phyloP scores from a whole-genome alignment of 2,888 invertebrate species.

The Megamerina dolium region DNA sequence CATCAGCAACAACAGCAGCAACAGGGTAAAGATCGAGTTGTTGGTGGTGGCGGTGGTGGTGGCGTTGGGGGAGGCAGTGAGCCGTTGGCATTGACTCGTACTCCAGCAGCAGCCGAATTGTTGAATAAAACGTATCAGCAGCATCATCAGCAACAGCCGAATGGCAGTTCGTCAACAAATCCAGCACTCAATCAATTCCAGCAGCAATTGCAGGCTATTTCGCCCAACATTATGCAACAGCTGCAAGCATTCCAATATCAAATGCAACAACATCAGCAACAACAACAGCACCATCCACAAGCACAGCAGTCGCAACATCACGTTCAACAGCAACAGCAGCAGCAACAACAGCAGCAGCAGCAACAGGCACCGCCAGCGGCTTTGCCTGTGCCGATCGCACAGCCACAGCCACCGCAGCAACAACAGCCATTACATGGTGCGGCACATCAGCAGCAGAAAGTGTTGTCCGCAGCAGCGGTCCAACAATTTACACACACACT shows the following conservation, averaged over 20 bases:
- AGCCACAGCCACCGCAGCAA: too few relatives aligned
- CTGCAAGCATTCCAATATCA: slow-evolving; percentile 36
- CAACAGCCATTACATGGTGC: slow-evolving; percentile 28
- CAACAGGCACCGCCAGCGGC: slow-evolving; percentile 24
- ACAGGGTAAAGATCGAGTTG: slow-evolving; percentile 28
- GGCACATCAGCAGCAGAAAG: slow-evolving; percentile 29
- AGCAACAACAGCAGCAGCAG: slow-evolving; percentile 18
- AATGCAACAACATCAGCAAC: slow-evolving; percentile 49
- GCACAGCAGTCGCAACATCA: slow-evolving; percentile 26
- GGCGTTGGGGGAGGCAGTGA: slow-evolving; percentile 24
- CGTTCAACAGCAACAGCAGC: slow-evolving; percentile 20
- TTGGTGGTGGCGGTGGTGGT: slow-evolving; percentile 18
- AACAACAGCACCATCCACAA: slow-evolving; percentile 32
- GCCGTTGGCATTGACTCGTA: slow-evolving; percentile 35
- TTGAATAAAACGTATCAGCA: slow-evolving; percentile 35
- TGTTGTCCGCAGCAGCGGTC: slow-evolving; percentile 22
- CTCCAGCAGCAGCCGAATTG: slow-evolving; percentile 39
- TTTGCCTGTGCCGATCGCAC: slow-evolving; percentile 21
- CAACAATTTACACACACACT: slow-evolving; percentile 26
- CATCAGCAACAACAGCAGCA: too few relatives aligned
- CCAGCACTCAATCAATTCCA: slow-evolving; percentile 33
- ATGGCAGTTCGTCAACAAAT: slow-evolving; percentile 30
- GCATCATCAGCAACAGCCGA: slow-evolving; percentile 35
- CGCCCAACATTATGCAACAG: slow-evolving; percentile 36
- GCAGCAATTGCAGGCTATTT: slow-evolving; percentile 34